Conservation (phyloP, 2,888 invertebrate species). For the Chalcis sispes region DNA sequence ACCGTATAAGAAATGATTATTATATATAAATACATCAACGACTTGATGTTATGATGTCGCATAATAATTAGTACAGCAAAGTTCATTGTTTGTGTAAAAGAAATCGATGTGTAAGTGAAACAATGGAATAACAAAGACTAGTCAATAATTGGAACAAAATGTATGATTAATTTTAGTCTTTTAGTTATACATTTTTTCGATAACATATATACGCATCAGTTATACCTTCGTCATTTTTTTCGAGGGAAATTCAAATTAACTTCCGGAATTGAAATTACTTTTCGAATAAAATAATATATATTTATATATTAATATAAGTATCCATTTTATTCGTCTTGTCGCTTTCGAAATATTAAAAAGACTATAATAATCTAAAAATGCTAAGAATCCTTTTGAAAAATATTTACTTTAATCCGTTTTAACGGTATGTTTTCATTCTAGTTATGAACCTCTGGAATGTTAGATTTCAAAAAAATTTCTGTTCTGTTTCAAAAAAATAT, state of each 20-base stretch:
- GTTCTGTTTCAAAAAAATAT: too few relatives aligned
- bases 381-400: too few relatives aligned
- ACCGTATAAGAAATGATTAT: slow-evolving; percentile 13
- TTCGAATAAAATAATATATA: slow-evolving; percentile 16
- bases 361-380: slow-evolving; percentile 5
- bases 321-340: slow-evolving; percentile 16
- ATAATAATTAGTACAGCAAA: slow-evolving; percentile 4
- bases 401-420: too few relatives aligned
- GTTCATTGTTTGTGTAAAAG: slow-evolving; percentile 21
- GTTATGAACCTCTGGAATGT: too few relatives aligned
- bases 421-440: too few relatives aligned
- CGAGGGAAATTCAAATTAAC: slow-evolving; percentile 1
- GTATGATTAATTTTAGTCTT: slow-evolving; percentile 21
- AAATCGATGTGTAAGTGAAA: slow-evolving; percentile 20
- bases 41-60: slow-evolving; percentile 23
- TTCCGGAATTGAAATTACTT: slow-evolving; percentile 38
- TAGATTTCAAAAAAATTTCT: too few relatives aligned
- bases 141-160: slow-evolving; percentile 51
- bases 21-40: slow-evolving; percentile 36
- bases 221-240: slow-evolving; percentile 3
- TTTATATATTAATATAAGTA: neutral
- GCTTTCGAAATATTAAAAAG: slow-evolving; percentile 16
- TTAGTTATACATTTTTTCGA: slow-evolving; percentile 33
- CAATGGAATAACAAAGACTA: slow-evolving; percentile 41
- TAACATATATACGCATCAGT: slow-evolving; percentile 5